phyloP scores from a whole-genome alignment of 2,888 invertebrate genomes.

The Pyrrhia umbra region DNA sequence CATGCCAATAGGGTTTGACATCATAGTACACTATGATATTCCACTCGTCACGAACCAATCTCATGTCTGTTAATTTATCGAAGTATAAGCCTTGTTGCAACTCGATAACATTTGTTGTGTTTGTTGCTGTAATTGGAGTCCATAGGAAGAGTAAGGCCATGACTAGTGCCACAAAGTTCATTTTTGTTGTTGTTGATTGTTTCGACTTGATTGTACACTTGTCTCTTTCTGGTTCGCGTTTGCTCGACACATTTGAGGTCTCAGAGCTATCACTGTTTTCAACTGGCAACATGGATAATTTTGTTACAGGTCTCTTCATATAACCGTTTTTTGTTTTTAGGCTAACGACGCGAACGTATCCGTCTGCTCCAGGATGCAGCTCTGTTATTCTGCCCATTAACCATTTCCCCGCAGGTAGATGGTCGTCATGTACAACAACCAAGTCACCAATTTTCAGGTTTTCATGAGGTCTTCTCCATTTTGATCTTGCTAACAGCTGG shows the following conservation, averaged over 20 bases:
- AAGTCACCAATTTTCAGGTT: too few species aligned
- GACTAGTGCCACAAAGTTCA: not conserved
- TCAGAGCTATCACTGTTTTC: not conserved
- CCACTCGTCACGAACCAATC: conserved; percentile 4
- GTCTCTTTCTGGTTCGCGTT: not conserved
- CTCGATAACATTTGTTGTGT: not conserved
- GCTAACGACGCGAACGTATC: too few species aligned
- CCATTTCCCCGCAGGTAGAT: too few species aligned
- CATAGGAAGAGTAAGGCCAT: not conserved
- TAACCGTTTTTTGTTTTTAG: too few species aligned
- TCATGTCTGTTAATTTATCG: conserved; percentile 3
- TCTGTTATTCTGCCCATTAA: too few species aligned
- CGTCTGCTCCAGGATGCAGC: too few species aligned
- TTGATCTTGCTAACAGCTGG: too few species aligned
- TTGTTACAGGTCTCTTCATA: too few species aligned
- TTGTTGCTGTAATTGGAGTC: not conserved
- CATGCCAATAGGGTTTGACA: conserved; percentile 4
- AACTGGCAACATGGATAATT: not conserved
- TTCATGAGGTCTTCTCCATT: too few species aligned
- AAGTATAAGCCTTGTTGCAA: conserved; percentile 7
- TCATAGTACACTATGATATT: conserved; percentile 2
- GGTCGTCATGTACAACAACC: too few species aligned
- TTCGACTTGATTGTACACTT: not conserved
- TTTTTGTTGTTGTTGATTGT: not conserved
- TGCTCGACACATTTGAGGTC: not conserved